These are phyloP conservation scores for Artibeus lituratus DNA, from an alignment of 2,797 vertebrate species.

Conservation along the genomic window DNA sequence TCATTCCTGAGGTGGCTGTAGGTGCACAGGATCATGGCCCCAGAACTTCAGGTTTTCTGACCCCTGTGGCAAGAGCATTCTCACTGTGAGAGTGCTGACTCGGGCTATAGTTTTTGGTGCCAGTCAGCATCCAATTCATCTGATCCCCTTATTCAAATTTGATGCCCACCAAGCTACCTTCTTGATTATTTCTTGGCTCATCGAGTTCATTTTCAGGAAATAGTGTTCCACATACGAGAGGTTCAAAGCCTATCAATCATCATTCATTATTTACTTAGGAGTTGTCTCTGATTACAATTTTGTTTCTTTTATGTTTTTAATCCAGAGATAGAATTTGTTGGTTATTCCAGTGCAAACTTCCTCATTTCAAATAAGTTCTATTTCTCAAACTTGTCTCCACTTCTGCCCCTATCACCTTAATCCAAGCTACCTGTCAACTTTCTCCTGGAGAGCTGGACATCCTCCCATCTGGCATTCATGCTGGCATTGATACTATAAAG, in stretches of 20 bases:
- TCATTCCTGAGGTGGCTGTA: neutral
- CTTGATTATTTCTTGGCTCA: neutral
- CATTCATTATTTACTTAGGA: neutral
- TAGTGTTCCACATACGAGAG: neutral
- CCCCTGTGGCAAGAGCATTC: neutral
- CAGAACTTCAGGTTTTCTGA: neutral
- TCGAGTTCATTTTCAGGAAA: neutral
- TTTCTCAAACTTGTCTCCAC: neutral
- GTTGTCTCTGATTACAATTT: neutral
- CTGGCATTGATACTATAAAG: no score
- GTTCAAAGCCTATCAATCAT: neutral
- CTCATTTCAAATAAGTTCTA: neutral
- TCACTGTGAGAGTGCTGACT: neutral
- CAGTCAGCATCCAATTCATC: neutral
- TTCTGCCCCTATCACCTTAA: accelerated
- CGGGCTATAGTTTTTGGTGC: accelerated
- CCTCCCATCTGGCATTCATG: neutral
- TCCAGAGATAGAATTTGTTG: neutral
- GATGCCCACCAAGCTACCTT: neutral
- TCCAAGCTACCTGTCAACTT: no score
- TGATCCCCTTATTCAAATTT: neutral
- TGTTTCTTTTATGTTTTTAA: neutral
- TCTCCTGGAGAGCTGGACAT: neutral
- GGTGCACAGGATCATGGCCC: accelerated
- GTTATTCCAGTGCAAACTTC: neutral